Evolutionary conservation across 2,797 vertebrate species (phyloP).

Genomic region (Rachycentron canadum): DNA sequence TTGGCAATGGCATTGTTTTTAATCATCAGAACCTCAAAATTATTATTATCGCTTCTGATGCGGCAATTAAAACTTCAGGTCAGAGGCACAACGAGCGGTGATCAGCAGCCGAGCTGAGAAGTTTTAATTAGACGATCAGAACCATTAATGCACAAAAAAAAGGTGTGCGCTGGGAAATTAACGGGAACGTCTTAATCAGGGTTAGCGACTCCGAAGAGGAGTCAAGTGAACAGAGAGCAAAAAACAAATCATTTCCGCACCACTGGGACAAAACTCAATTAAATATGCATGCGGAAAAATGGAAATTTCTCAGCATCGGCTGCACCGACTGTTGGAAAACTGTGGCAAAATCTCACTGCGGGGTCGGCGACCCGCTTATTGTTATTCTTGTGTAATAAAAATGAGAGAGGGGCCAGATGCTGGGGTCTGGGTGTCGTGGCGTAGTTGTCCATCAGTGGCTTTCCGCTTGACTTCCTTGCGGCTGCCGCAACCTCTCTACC

Average conservation of each 20-base stretch:
- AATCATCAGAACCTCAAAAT: slow-evolving; percentile 92
- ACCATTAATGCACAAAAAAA: slow-evolving; percentile 93
- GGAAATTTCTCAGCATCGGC: slow-evolving; percentile 89
- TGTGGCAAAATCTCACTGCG: slow-evolving; percentile 84
- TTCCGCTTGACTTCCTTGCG: slow-evolving; percentile 83
- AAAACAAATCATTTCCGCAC: slow-evolving; percentile 93
- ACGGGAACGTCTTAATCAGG: slow-evolving; percentile 93
- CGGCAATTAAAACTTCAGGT: slow-evolving; percentile 93
- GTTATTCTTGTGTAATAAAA: slow-evolving; percentile 91
- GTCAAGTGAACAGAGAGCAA: slow-evolving; percentile 92
- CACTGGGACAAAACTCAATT: slow-evolving; percentile 92
- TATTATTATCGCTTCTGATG: slow-evolving; percentile 92
- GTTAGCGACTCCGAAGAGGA: slow-evolving; percentile 92
- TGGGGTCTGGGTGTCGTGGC: slow-evolving; percentile 80
- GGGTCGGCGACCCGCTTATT: slow-evolving; percentile 89
- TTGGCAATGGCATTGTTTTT: slow-evolving; percentile 92
- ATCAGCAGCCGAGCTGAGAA: slow-evolving; percentile 91
- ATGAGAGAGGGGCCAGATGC: slow-evolving; percentile 86
- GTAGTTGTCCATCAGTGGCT: slow-evolving; percentile 85
- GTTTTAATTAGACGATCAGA: slow-evolving; percentile 93
- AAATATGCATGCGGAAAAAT: slow-evolving; percentile 92
- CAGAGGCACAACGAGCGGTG: slow-evolving; percentile 91
- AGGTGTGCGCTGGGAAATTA: slow-evolving; percentile 93
- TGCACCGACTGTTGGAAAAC: slow-evolving; percentile 87
- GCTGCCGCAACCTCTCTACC: slow-evolving; percentile 64